Percentiles rank a stretch among this genome's conserved stretches.
These are phyloP conservation scores for Drosophila nr. perissopoda DNA, from an alignment of 2,888 invertebrate genomes.

Conservation along the genomic window DNA sequence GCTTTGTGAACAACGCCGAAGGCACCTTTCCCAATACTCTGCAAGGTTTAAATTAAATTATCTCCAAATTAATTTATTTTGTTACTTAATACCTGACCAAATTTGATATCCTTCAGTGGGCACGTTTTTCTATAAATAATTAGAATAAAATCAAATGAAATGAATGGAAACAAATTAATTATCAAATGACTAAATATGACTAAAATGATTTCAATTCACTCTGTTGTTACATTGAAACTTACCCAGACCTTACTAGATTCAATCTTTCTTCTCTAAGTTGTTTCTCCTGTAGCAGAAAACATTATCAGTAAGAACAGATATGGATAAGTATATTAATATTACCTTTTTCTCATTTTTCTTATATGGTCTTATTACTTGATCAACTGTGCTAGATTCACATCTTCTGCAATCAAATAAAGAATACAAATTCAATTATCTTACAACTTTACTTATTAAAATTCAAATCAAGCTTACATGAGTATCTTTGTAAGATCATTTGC, in stretches of 20 bases:
- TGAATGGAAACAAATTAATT: neutral
- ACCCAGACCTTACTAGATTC: neutral
- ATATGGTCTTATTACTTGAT: neutral
- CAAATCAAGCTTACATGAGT: neutral
- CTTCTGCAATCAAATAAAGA: neutral
- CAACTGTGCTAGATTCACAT: neutral
- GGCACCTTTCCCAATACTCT: rapidly evolving
- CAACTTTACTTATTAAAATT: neutral
- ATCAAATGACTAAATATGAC: no score
- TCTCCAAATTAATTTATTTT: neutral
- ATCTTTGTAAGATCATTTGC: neutral
- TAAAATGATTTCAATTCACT: neutral
- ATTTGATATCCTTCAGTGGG: no score
- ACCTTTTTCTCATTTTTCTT: neutral
- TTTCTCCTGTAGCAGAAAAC: neutral
- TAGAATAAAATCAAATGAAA: neutral
- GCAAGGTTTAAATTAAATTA: neutral
- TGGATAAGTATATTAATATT: neutral
- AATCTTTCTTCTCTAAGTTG: no score
- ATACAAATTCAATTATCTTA: neutral
- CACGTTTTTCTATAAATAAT: no score
- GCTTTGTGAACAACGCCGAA: neutral
- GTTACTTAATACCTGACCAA: neutral
- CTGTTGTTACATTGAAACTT: neutral
- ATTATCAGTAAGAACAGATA: neutral